phyloP scores from a whole-genome alignment of 2,888 invertebrate species.

The Diarsia dahlii region DNA sequence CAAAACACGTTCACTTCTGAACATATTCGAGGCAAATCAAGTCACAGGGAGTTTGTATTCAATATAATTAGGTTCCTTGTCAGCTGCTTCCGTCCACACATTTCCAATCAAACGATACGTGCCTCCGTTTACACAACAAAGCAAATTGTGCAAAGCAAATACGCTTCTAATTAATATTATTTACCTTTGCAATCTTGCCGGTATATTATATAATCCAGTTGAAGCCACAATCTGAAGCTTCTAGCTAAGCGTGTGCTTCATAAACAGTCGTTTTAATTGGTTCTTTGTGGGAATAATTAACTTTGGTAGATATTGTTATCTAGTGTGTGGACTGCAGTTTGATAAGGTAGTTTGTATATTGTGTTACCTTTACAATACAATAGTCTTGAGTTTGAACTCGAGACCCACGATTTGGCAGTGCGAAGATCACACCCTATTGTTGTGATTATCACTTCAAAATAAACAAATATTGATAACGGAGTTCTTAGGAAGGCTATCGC shows the following conservation, averaged over 20 bases:
- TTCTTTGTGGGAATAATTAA: conserved; percentile 46
- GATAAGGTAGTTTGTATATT: neutral
- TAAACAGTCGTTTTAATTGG: conserved; percentile 48
- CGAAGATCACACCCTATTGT: no score
- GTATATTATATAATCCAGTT: conserved; percentile 26
- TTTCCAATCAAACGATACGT: conserved; percentile 15
- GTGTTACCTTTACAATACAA: neutral
- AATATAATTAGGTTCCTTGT: neutral
- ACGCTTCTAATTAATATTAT: conserved; percentile 37
- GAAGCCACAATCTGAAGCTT: conserved; percentile 25
- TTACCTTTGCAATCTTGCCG: conserved; percentile 23
- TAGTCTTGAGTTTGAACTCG: no score
- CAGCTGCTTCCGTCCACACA: neutral
- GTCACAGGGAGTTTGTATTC: neutral
- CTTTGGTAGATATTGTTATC: neutral
- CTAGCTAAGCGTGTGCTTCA: conserved; percentile 21
- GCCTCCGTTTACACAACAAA: neutral
- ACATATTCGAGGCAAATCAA: neutral
- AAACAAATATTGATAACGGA: neutral
- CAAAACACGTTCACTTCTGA: neutral
- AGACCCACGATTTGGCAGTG: no score
- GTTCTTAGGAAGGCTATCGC: neutral
- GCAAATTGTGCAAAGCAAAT: conserved; percentile 35
- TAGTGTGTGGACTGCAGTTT: neutral
- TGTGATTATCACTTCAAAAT: no score